Evolutionary conservation across 2,113 vertebrate species (phyloP).

Genomic region (Spermophilus dauricus): DNA sequence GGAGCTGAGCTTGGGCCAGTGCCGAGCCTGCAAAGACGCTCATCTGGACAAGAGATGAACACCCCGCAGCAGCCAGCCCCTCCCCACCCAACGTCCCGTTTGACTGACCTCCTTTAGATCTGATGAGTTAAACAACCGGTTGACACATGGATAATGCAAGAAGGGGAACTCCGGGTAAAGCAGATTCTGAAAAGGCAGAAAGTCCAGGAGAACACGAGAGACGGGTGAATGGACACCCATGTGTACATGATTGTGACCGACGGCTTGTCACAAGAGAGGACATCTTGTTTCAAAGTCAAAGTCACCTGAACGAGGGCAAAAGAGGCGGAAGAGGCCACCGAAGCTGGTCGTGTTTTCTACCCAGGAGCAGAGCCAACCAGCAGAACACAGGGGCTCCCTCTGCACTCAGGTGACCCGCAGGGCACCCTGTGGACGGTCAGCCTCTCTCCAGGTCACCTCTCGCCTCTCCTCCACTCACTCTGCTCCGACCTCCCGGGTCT

Average conservation of each 20-base stretch:
- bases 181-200: background rate
- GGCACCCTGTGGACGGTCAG: too few relatives aligned
- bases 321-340: background rate
- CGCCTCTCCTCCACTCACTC: fast-evolving
- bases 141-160: background rate
- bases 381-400: background rate
- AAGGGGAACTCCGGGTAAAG: background rate
- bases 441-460: background rate
- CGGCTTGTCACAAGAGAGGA: background rate
- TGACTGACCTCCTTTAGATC: background rate
- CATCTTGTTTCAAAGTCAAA: background rate
- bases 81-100: background rate
- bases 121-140: background rate
- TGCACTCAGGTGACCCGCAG: too few relatives aligned
- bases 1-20: too few relatives aligned
- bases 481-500: background rate
- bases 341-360: background rate
- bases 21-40: background rate
- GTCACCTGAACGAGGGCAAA: background rate
- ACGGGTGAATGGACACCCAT: background rate
- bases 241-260: background rate
- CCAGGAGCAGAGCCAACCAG: background rate
- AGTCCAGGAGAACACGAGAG: background rate
- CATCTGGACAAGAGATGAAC: background rate
- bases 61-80: background rate